Evolutionary conservation across 2,113 vertebrate species (phyloP), one percentile per base, ranked within the genome.

Genomic region (Amblyornis subalaris): DNA sequence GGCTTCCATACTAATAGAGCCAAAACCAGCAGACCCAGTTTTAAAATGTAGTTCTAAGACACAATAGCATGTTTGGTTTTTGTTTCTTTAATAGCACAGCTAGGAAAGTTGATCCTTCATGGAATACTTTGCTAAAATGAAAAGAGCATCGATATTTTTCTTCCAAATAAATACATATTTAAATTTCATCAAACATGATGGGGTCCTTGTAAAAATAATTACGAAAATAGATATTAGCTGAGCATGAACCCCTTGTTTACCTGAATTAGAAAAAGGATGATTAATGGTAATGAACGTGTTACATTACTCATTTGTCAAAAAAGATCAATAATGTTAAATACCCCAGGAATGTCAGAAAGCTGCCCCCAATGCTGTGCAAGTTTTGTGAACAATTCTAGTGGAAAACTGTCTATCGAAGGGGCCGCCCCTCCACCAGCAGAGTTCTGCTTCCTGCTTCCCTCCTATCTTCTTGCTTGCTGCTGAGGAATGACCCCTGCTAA

Each of bases 241-340:
- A 91, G 65, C 51, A 31, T 25, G n/a, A 88, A 40, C 31, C 13
- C 47, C 65, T 94, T 95, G 88, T 93, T 95, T 97, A 89, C 88
- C 35, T 73, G 87, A 88, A 95, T 94, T 94, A 95, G 54, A 80
- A 91, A 79, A 92, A 88, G n/a, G 31, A 80, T 88, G 85, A 95
- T 94, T 94, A 94, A 97, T 95, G 94, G 45, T 96, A 95, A 96
- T 81, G 60, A 95, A 83, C 47, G 1, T 80, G 48, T 80, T 94
- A 62, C 90, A 95, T 96, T 96, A 96, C 71, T 95, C 93, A 95
- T 96, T 93, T 96, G 90, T 96, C 93, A 94, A 79, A 95, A 87
- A 83, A 71, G 64, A 95, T 95, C 94, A 93, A 96, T 96, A 96
- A 93, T 93, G 89, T 94, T 94, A 95, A 95, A 85, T 76, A 91